Evolutionary conservation across 2,888 invertebrate species (phyloP).

Genomic region (Euclidia mi): DNA sequence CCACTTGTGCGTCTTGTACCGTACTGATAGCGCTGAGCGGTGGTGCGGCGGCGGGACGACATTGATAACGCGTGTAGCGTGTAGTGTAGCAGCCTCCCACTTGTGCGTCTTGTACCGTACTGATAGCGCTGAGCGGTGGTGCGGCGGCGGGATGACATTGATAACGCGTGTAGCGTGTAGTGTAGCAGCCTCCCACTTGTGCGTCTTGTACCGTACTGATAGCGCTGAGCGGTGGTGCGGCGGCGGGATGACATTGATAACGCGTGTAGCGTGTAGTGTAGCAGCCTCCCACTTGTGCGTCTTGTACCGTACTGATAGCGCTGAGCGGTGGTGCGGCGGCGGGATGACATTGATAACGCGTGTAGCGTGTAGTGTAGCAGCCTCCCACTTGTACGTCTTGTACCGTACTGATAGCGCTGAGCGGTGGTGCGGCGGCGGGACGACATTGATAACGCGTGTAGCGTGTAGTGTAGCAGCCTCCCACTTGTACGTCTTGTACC

Average conservation of each 20-base stretch:
- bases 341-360: conserved; percentile 40
- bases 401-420: conserved; percentile 28
- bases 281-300: neutral
- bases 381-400: conserved; percentile 3
- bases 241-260: conserved; percentile 42
- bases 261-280: conserved; percentile 2
- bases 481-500: conserved; percentile 5
- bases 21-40: conserved; percentile 34
- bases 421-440: too few species aligned
- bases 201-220: conserved; percentile 25
- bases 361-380: neutral
- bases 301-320: conserved; percentile 28
- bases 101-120: conserved; percentile 6
- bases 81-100: neutral
- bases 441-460: conserved; percentile 38
- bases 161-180: conserved; percentile 25
- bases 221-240: conserved; percentile 30
- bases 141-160: conserved; percentile 36
- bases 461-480: neutral
- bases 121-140: conserved; percentile 39
- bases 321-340: too few species aligned
- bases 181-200: neutral
- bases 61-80: conserved; percentile 34
- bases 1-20: conserved; percentile 5
- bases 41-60: conserved; percentile 30